These are phyloP conservation scores for Cataglyphis altisquamis DNA, from an alignment of 2,888 invertebrate genomes.

Conservation along the genomic window DNA sequence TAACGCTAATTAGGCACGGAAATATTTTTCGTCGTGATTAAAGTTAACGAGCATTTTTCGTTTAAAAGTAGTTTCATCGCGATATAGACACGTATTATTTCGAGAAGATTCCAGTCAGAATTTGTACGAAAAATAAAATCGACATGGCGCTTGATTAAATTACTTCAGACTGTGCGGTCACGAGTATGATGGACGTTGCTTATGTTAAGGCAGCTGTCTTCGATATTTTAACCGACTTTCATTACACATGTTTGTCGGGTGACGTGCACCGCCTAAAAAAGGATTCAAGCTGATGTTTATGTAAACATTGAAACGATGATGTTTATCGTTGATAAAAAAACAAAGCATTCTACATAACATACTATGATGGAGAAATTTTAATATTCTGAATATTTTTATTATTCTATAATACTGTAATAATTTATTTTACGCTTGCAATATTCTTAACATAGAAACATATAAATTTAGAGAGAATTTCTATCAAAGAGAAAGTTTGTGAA, in stretches of 20 bases:
- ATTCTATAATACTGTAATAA: neutral
- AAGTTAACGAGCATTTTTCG: slow-evolving; percentile 13
- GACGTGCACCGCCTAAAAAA: slow-evolving; percentile 63
- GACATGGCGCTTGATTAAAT: neutral
- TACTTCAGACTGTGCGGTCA: slow-evolving; percentile 1
- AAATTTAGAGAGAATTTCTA: slow-evolving; percentile 5
- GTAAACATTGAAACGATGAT: slow-evolving; percentile 54
- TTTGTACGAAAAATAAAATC: slow-evolving; percentile 23
- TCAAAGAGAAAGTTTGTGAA: neutral
- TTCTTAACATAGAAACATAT: neutral
- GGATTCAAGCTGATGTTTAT: slow-evolving; percentile 52
- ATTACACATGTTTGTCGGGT: slow-evolving; percentile 59
- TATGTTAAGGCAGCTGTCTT: slow-evolving; percentile 65
- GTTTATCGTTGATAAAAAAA: slow-evolving; percentile 18
- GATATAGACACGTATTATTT: neutral
- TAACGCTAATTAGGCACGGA: slow-evolving; percentile 73
- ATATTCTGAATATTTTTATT: slow-evolving; percentile 21
- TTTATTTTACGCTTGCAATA: neutral
- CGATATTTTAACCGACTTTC: slow-evolving; percentile 66
- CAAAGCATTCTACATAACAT: neutral
- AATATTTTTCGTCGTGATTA: slow-evolving; percentile 57
- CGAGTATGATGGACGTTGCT: slow-evolving; percentile 54
- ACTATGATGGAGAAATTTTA: neutral
- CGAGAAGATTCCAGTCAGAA: neutral
- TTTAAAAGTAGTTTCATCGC: neutral